These are phyloP conservation scores for Caligus rogercresseyi DNA, from an alignment of 1,140 invertebrate genomes.

Conservation along the genomic window DNA sequence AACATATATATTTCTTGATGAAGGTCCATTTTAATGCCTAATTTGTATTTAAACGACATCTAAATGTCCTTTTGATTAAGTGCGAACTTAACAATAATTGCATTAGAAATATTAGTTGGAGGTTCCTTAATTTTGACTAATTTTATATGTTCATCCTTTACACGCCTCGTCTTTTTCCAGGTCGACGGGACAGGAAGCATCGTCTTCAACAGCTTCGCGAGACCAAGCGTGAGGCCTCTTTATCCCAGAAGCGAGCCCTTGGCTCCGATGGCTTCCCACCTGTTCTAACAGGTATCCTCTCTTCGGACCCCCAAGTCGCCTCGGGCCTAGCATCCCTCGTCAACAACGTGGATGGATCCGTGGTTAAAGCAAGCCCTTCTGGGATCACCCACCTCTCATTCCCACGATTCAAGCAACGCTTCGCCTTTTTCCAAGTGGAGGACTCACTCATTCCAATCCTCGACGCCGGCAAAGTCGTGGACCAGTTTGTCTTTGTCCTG, in stretches of 20 bases:
- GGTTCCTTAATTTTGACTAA: too few relatives aligned
- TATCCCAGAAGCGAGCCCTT: slow-evolving; percentile 53
- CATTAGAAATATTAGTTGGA: too few relatives aligned
- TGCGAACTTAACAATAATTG: too few relatives aligned
- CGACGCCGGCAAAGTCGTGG: slow-evolving; percentile 65
- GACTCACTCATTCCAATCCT: slow-evolving; percentile 51
- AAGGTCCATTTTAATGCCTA: too few relatives aligned
- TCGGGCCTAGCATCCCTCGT: neutral
- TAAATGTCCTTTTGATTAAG: too few relatives aligned
- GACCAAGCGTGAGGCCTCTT: slow-evolving; percentile 58
- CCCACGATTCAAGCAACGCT: slow-evolving; percentile 64
- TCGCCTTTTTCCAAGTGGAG: slow-evolving; percentile 48
- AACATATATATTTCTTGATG: too few relatives aligned
- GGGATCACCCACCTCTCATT: slow-evolving; percentile 34
- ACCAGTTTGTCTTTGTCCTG: slow-evolving; percentile 55
- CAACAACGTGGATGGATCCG: neutral
- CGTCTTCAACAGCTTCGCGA: slow-evolving; percentile 54
- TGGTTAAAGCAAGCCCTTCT: neutral
- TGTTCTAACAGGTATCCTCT: slow-evolving; percentile 3
- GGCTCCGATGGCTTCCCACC: slow-evolving; percentile 29
- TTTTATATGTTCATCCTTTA: too few relatives aligned
- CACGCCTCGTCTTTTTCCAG: neutral
- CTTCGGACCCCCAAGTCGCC: neutral
- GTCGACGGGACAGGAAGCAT: slow-evolving; percentile 41
- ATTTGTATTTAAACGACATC: too few relatives aligned